Conservation (phyloP, 2,797 vertebrate species). For the Rhabdophis nuchalis region DNA sequence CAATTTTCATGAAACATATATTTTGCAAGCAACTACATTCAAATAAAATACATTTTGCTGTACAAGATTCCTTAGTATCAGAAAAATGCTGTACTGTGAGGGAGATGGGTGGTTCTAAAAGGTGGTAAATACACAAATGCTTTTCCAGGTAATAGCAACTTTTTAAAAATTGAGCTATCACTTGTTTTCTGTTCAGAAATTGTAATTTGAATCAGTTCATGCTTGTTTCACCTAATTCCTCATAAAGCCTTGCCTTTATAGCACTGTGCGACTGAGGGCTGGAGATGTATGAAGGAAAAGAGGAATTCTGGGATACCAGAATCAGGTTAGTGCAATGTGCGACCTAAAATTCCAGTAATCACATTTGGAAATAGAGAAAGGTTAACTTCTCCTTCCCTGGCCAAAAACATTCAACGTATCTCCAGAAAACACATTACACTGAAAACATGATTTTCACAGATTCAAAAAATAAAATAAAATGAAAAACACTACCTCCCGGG, state of each 20-base stretch:
- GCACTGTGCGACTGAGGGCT: background rate
- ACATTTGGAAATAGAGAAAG: background rate
- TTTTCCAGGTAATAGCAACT: background rate
- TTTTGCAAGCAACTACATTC: background rate
- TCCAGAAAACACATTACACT: accelerated
- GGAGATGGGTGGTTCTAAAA: background rate
- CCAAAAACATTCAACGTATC: accelerated
- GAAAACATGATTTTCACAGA: accelerated
- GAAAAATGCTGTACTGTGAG: background rate
- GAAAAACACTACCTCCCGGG: constrained; percentile 65
- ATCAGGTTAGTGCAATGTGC: background rate
- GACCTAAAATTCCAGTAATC: background rate
- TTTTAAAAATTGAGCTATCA: background rate
- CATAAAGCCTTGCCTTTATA: background rate
- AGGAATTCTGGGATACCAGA: too few species aligned
- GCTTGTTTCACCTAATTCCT: background rate
- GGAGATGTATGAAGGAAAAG: background rate
- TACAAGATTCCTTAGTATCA: background rate
- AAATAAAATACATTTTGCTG: background rate
- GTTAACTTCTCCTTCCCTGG: too few species aligned
- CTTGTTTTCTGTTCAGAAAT: background rate
- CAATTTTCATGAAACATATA: background rate
- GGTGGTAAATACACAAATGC: background rate
- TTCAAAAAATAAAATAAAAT: accelerated
- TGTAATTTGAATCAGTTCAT: background rate